Conservation (phyloP, 2,797 vertebrate genomes). For the Hydrophis major region DNA sequence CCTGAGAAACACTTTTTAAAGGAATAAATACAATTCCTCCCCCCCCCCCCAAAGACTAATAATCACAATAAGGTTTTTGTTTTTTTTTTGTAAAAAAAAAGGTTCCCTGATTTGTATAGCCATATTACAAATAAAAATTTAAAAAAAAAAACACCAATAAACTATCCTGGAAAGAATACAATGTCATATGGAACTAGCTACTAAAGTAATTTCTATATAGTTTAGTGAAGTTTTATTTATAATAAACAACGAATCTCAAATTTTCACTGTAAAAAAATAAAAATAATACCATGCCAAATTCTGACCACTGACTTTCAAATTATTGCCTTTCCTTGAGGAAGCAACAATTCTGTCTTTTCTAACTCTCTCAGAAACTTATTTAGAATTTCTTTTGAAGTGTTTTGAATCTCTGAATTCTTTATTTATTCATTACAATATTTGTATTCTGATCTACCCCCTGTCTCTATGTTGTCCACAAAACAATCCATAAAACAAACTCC, state of each 20-base stretch:
- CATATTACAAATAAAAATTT: neutral
- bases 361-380: neutral
- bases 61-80: neutral
- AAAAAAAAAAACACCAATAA: neutral
- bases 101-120: neutral
- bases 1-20: neutral
- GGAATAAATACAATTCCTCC: conserved; percentile 27
- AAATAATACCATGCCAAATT: neutral
- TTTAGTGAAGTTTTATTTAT: neutral
- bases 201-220: neutral
- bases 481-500: neutral
- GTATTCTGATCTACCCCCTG: neutral
- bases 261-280: neutral
- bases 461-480: neutral
- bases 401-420: neutral
- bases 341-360: neutral
- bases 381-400: neutral
- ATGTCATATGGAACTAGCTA: neutral
- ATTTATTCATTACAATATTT: neutral
- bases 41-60: conserved; percentile 6
- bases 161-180: neutral
- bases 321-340: neutral
- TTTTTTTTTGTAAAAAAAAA: neutral
- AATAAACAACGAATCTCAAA: neutral
- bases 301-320: neutral